These are phyloP conservation scores for Hypomecis punctinalis DNA, from an alignment of 2,888 invertebrate species.

Conservation along the genomic window DNA sequence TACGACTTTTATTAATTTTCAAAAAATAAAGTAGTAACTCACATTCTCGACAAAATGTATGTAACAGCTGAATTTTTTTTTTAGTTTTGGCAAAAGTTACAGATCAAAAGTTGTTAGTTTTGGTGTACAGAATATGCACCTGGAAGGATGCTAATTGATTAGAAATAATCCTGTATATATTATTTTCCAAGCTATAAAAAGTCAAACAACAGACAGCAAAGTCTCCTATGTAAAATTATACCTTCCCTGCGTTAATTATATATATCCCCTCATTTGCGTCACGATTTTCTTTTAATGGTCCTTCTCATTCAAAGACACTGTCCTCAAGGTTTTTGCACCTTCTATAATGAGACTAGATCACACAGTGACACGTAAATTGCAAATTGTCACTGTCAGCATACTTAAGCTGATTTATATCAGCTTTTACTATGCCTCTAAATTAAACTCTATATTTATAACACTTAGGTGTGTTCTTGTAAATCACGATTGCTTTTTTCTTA, in stretches of 20 bases:
- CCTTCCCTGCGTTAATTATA: conserved; percentile 1
- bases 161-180: too few species aligned
- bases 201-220: not conserved
- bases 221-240: not conserved
- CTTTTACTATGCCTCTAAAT: not conserved
- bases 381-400: conserved; percentile 47
- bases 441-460: not conserved
- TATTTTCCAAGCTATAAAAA: not conserved
- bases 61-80: too few species aligned
- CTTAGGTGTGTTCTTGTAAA: conserved; percentile 6
- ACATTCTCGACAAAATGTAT: too few species aligned
- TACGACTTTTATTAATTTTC: too few species aligned
- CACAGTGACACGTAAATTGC: conserved; percentile 50
- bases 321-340: conserved; percentile 28
- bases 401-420: conserved; percentile 47
- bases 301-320: conserved; percentile 13
- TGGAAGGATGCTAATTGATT: too few species aligned
- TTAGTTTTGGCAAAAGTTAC: too few species aligned
- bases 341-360: conserved; percentile 41
- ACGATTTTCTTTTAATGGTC: conserved; percentile 15
- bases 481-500: conserved; percentile 12
- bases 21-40: too few species aligned
- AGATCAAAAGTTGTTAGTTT: too few species aligned
- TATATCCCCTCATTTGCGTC: conserved; percentile 22
- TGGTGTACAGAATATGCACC: too few species aligned